Base-by-base conservation (phyloP, 2,113 vertebrate genomes). In the Raja brachyura region DNA sequence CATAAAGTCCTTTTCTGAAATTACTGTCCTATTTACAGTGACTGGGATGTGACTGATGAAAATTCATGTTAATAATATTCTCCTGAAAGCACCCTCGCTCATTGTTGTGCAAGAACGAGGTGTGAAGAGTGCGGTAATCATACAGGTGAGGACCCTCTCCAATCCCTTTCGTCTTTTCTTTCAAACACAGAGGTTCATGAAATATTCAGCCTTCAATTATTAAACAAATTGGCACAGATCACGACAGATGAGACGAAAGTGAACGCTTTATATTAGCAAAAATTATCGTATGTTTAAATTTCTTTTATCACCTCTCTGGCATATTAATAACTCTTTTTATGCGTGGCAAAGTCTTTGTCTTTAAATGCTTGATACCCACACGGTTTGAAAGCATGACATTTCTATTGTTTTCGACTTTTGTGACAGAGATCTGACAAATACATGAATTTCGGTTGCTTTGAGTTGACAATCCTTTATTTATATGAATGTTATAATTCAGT, bases 141-240 rank as follows among this genome's bases (percentile, higher is more conserved):
- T 31, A 88, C 83, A 88, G 66, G 31, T 92, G 88, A 39, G 8
- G 39, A 70, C 88, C 25, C 31, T 63, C 48, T 92, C 88, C 5
- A 39, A 48, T 48, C 18, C 22, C 14, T 31, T 66, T 48, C 7
- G 33, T 70, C 66, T 48, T 92, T 68, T 31, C 63, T 90, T 90
- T 90, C 86, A 90, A 90, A 90, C 33, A 92, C 28, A 92, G n/a
- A 70, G 88, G 66, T 33, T 39, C 63, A 92, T 92, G 39, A 92
- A 88, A 88, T 88, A 88, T 92, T 6, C 63, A 92, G 88, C 31
- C 66, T 92, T 70, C 88, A 88, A 88, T 88, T 88, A 88, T 88
- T 88, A 66, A 88, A 88, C 59, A 88, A 88, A 88, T 88, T 63
- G n/a, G 83, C 83, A 63, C 28, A 63, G 83, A 88, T 59, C 59